A percentile compares a stretch with the other conserved stretches of the same genome.
phyloP scores from a whole-genome alignment of 2,888 invertebrate species.

The Sphinx pinastri region DNA sequence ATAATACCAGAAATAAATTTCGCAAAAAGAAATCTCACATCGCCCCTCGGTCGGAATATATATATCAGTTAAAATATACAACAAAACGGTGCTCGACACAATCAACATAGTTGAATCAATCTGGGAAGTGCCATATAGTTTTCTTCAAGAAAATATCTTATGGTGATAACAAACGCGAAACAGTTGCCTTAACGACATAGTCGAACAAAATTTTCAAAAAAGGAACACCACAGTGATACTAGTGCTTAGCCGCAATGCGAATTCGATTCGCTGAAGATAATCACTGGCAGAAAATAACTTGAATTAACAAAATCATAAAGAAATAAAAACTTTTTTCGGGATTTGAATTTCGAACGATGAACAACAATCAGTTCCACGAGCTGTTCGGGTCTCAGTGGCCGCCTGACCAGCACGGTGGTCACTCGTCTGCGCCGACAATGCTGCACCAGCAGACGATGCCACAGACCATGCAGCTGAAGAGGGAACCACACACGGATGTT shows the following conservation, averaged over 20 bases:
- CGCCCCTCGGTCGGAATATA: constrained; percentile 73
- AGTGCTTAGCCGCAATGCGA: constrained; percentile 71
- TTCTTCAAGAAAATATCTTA: constrained; percentile 65
- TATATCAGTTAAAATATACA: constrained; percentile 68
- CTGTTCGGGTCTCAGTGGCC: constrained; percentile 81
- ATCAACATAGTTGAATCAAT: constrained; percentile 72
- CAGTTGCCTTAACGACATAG: constrained; percentile 80
- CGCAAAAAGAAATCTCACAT: constrained; percentile 77
- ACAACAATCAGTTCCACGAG: constrained; percentile 78
- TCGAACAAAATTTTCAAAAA: constrained; percentile 48
- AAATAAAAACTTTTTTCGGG: constrained; percentile 43
- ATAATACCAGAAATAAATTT: constrained; percentile 79
- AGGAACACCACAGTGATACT: constrained; percentile 64
- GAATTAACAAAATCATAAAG: constrained; percentile 44
- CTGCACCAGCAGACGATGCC: constrained; percentile 68
- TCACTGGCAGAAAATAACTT: constrained; percentile 69
- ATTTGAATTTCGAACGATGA: constrained; percentile 64
- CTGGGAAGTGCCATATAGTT: constrained; percentile 70
- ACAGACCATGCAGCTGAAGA: constrained; percentile 69
- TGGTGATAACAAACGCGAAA: constrained; percentile 56
- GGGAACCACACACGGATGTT: constrained; percentile 69
- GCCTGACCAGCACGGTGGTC: constrained; percentile 78
- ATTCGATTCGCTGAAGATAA: constrained; percentile 68
- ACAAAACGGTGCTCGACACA: constrained; percentile 33
- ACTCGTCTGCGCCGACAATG: constrained; percentile 76